phyloP scores from a whole-genome alignment of 2,888 invertebrate species.

The Tetragnatha montana region DNA sequence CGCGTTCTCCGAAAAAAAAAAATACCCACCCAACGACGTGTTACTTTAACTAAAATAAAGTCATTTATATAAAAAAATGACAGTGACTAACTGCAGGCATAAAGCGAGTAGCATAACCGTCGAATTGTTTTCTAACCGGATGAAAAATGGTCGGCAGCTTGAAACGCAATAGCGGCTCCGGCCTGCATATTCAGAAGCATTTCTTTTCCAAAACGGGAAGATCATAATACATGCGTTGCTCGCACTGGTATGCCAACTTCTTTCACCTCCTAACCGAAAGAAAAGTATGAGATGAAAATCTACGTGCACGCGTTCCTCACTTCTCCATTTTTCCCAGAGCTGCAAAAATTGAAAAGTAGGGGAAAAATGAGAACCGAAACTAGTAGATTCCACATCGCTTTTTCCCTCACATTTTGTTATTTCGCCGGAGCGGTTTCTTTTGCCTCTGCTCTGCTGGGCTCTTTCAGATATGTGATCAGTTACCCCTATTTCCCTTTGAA shows the following conservation, averaged over 20 bases:
- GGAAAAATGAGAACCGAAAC: conserved; percentile 9
- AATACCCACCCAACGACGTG: too few relatives aligned
- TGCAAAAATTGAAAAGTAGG: conserved; percentile 24
- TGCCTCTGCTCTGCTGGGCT: background rate
- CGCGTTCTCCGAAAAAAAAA: too few relatives aligned
- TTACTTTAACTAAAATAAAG: too few relatives aligned
- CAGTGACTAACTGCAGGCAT: background rate
- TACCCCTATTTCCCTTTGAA: background rate
- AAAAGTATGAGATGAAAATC: conserved; percentile 14
- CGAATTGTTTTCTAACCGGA: background rate
- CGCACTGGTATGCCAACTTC: background rate
- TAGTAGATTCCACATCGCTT: background rate
- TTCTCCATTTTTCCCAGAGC: conserved; percentile 18
- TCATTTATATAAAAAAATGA: background rate
- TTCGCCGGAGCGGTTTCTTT: background rate
- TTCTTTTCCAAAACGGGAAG: background rate
- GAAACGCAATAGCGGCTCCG: background rate
- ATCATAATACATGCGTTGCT: background rate
- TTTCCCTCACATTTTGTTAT: background rate
- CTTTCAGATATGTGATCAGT: background rate
- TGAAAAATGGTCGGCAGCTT: background rate
- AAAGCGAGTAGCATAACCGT: background rate
- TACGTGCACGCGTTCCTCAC: conserved; percentile 28
- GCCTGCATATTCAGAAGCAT: background rate
- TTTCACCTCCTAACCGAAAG: background rate